Evolutionary conservation across 2,888 invertebrate genomes (phyloP).

Genomic region (Scaptomyza cyrtandrae): DNA sequence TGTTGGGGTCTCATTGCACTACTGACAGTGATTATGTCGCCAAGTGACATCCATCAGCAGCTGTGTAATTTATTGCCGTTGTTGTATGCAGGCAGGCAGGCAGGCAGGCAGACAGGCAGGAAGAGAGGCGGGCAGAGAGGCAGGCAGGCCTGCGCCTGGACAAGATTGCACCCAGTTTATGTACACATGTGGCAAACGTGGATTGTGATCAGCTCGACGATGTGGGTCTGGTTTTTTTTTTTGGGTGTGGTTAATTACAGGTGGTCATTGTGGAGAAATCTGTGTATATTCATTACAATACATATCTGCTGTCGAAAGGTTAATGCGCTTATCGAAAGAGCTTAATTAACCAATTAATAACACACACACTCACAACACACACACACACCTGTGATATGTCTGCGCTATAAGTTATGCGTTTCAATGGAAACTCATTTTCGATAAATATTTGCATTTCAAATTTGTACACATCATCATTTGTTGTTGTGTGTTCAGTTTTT

Average conservation of each 20-base stretch:
- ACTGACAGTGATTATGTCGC: slow-evolving; percentile 73
- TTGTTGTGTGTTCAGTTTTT: neutral
- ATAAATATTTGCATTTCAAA: slow-evolving; percentile 27
- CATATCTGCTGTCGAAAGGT: slow-evolving; percentile 30
- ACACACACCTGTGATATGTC: neutral
- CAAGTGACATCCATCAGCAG: slow-evolving; percentile 74
- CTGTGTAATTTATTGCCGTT: slow-evolving; percentile 65
- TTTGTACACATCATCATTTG: too few species aligned
- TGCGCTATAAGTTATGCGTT: neutral
- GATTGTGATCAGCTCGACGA: slow-evolving; percentile 4
- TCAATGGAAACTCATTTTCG: slow-evolving; percentile 4
- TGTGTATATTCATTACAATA: slow-evolving; percentile 1
- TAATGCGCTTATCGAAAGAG: slow-evolving; percentile 54
- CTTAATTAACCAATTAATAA: slow-evolving; percentile 54
- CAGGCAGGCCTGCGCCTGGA: slow-evolving; percentile 29
- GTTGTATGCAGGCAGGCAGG: slow-evolving; percentile 11
- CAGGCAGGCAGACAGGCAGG: slow-evolving; percentile 2
- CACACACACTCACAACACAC: neutral
- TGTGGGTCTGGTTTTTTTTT: slow-evolving; percentile 5
- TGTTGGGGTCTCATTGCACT: slow-evolving; percentile 55
- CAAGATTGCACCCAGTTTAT: slow-evolving; percentile 59
- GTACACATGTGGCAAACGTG: slow-evolving; percentile 39
- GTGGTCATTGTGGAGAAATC: slow-evolving; percentile 25
- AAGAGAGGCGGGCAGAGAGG: neutral
- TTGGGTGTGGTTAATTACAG: slow-evolving; percentile 48